Conservation (phyloP, 2,888 invertebrate genomes). For the Hemicrepidius hirtus region DNA sequence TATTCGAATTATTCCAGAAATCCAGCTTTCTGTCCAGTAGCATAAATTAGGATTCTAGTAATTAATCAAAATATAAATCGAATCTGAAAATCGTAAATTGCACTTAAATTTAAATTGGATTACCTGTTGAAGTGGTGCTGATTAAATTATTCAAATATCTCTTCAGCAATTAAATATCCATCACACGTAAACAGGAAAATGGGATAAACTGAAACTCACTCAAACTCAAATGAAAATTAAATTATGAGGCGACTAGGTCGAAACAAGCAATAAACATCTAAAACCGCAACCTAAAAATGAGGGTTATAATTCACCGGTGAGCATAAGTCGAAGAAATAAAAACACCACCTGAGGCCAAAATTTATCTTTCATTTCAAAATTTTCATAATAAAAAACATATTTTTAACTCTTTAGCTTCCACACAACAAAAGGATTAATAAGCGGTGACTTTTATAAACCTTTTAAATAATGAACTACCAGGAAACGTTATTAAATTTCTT, state of each 20-base stretch:
- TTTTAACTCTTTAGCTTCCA: constrained; percentile 52
- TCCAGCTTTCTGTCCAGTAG: too few relatives aligned
- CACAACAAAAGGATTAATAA: constrained; percentile 52
- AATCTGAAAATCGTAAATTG: too few relatives aligned
- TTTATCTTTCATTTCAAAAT: constrained; percentile 55
- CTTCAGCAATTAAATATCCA: too few relatives aligned
- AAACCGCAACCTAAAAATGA: constrained; percentile 50
- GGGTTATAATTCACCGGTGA: constrained; percentile 44
- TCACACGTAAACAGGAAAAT: background rate
- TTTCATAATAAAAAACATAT: constrained; percentile 54
- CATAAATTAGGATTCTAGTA: too few relatives aligned
- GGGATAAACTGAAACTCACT: background rate
- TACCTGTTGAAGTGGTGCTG: too few relatives aligned
- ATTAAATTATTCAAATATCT: too few relatives aligned
- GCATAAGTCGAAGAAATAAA: constrained; percentile 51
- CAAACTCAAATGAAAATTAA: constrained; percentile 18
- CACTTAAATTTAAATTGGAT: too few relatives aligned
- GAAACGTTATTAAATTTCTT: constrained; percentile 51
- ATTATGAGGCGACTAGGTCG: constrained; percentile 4
- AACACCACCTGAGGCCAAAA: constrained; percentile 53
- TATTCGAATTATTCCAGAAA: too few relatives aligned
- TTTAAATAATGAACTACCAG: constrained; percentile 42
- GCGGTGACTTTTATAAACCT: constrained; percentile 44
- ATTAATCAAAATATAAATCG: too few relatives aligned
- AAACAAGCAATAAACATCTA: background rate